Percentiles rank a stretch among this genome's conserved stretches.
phyloP scores from a whole-genome alignment of 2,797 vertebrate genomes.

The Megaceryle alcyon region DNA sequence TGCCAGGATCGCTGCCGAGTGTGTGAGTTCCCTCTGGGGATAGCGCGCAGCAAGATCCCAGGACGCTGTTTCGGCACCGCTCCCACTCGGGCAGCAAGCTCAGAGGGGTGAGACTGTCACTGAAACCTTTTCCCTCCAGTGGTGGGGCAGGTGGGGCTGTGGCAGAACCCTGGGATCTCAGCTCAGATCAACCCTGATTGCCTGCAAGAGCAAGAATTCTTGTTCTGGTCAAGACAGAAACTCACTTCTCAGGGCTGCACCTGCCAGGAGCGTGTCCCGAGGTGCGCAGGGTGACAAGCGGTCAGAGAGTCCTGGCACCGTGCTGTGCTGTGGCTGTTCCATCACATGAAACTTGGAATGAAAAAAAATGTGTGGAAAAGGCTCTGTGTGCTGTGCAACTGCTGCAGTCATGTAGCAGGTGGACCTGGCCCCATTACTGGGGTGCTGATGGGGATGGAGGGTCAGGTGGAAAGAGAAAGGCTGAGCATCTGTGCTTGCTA shows the following conservation, averaged over 20 bases:
- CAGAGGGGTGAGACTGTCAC: fast-evolving
- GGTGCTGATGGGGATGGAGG: background rate
- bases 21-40: constrained; percentile 56
- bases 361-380: background rate
- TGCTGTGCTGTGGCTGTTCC: background rate
- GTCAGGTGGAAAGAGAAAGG: background rate
- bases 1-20: constrained; percentile 34
- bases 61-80: background rate
- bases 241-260: fast-evolving
- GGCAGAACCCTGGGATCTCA: background rate
- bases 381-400: background rate
- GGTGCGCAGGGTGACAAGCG: background rate
- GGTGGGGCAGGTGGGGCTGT: background rate
- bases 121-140: background rate
- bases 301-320: fast-evolving
- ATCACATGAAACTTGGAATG: background rate
- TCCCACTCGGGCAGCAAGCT: background rate
- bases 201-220: fast-evolving
- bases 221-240: background rate
- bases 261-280: background rate
- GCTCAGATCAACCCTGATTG: fast-evolving
- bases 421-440: too few relatives aligned
- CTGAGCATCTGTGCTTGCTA: background rate
- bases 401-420: background rate
- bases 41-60: background rate